Evolutionary conservation across 2,888 invertebrate genomes (phyloP), one percentile per base, ranked within the genome.

Genomic region (Hedychridium roseum): DNA sequence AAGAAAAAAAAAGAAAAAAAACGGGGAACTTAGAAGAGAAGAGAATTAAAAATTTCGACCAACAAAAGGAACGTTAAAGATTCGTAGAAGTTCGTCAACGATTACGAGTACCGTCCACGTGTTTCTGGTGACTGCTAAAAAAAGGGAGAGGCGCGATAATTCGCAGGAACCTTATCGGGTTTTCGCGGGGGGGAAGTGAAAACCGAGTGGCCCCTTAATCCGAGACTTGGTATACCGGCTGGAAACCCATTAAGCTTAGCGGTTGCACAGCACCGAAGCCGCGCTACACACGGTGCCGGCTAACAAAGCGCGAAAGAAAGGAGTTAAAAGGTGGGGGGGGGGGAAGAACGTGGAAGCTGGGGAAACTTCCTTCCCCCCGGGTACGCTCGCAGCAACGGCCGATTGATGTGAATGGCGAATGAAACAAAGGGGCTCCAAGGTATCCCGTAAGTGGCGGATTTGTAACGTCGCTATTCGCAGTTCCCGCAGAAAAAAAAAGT

Each of bases 231-330:
- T 11, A 50, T 62, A 56, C 43, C 49, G 46, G 43, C 54, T 52
- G 46, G 45, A 54, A 54, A 59, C 53, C 59, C 56, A 56, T 59
- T 62, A 56, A 62, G 52, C 35, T 49, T 55, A 47, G 58, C 62
- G 50, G 55, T 55, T 61, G 57, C 57, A 60, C 43, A 41, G 46
- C 41, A 42, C 34, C 43, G 40, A 18, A 42, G 26, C 20, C 17
- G 30, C 31, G n/a, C n/a, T n/a, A n/a, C n/a, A 21, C 11, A 30
- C 41, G 34, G 34, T 36, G 38, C 38, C 20, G 6, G 38, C 3
- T 14, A 17, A 31, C 31, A 31, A 31, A 31, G 15, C 31, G 31
- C 12, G 14, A 15, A 31, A 15, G 31, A 12, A 31, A 3, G 9
- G 5, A 6, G 5, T 23, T 23, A 23, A 9, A 23, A 23, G 23